phyloP scores from a whole-genome alignment of 92 coral and sea anemone species.

The Zoanthus sociatus region DNA sequence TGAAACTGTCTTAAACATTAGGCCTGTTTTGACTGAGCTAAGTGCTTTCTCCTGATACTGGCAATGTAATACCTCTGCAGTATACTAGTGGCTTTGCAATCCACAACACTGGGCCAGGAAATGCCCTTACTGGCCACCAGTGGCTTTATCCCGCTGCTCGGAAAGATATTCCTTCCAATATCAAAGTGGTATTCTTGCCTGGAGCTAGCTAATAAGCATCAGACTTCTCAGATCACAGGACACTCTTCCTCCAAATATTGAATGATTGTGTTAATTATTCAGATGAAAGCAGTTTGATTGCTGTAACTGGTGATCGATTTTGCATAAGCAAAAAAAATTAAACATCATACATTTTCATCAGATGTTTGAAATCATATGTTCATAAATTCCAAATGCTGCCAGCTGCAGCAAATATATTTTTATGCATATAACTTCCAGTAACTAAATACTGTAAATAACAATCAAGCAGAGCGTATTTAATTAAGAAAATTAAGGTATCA shows the following conservation, averaged over 20 bases:
- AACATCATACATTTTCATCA: background rate
- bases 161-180: background rate
- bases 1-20: constrained; percentile 22
- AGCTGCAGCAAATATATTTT: constrained; percentile 32
- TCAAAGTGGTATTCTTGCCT: background rate
- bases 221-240: background rate
- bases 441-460: constrained; percentile 18
- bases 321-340: background rate
- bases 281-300: background rate
- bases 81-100: background rate
- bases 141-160: background rate
- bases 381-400: background rate
- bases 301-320: background rate
- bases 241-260: background rate
- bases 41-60: constrained; percentile 23
- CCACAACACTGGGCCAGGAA: background rate
- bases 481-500: background rate
- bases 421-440: background rate
- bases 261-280: background rate
- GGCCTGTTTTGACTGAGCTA: constrained; percentile 1
- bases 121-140: background rate
- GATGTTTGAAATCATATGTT: background rate
- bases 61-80: background rate
- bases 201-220: background rate
- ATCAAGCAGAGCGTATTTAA: background rate